phyloP scores from a whole-genome alignment of 2,113 vertebrate species.

The Malurus melanocephalus region DNA sequence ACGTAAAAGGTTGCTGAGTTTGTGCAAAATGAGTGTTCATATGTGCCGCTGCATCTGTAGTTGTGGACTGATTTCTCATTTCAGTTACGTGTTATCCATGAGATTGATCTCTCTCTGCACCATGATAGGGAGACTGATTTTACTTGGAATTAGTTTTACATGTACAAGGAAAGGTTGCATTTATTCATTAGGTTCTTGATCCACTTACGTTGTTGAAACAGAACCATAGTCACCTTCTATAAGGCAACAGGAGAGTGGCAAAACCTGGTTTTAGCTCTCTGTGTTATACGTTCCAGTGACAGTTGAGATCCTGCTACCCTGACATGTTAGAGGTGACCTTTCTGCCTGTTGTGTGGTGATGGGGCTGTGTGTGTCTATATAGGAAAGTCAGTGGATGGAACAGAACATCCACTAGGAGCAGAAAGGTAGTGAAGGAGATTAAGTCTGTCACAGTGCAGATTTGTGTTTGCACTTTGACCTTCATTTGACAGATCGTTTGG shows the following conservation, averaged over 20 bases:
- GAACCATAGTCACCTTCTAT: not conserved
- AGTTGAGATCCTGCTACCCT: not conserved
- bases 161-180: not conserved
- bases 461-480: not conserved
- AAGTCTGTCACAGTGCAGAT: not conserved
- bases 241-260: not conserved
- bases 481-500: not conserved
- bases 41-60: not conserved
- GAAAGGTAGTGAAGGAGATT: not conserved
- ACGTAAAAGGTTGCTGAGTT: not conserved
- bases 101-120: not conserved
- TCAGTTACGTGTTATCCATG: not conserved
- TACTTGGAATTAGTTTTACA: not conserved
- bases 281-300: not conserved
- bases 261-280: not conserved
- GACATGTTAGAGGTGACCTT: not conserved
- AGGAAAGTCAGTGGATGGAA: not conserved
- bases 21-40: not conserved
- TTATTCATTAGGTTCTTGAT: not conserved
- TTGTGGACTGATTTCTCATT: not conserved
- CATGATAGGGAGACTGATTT: not conserved
- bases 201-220: accelerated
- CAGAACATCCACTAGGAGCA: not conserved
- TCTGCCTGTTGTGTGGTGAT: not conserved
- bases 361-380: not conserved